Evolutionary conservation across 2,888 invertebrate species (phyloP), one percentile per base, ranked within the genome.

Genomic region (Agriopis leucophaearia): DNA sequence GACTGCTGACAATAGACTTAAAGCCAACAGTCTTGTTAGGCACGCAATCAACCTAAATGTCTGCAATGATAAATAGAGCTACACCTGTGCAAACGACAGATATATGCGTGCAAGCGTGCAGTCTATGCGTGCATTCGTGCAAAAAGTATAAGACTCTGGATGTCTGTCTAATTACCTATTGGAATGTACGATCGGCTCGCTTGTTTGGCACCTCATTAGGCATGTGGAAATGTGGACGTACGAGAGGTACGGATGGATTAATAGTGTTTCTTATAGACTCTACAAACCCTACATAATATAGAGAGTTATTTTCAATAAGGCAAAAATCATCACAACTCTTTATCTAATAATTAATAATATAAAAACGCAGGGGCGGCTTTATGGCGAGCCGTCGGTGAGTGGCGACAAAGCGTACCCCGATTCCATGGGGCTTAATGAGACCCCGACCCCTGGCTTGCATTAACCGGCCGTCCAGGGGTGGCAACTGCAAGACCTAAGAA

Each of bases 161-260:
- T 74, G 59, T 63, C 65, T 47, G 52, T 66, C 66, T 76, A 76
- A 78, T 74, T 68, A 69, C 47, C 48, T 9, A 44, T 27, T 38
- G 47, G 48, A 52, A 64, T 61, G 61, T 18, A 47, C 40, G 51
- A 13, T 45, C 60, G 55, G 36, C 44, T 13, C 40, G 60, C 40
- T 27, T 51, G 62, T 56, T 48, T 63, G 27, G 65, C 62, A 78
- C 76, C 73, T 76, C 79, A 83, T 84, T 67, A 74, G 75, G 75
- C 73, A 77, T 71, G 76, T 70, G 40, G 73, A 72, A 76, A 69
- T 27, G 27, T 27, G 27, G 27, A 27, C 27, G 27, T 27, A 5
- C 3, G 27, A 27, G 45, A 58, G 54, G 64, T 59, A 73, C 72
- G 60, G 73, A 70, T 72, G 64, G 62, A 73, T 64, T 74, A 72